Evolutionary conservation across 2,888 invertebrate genomes (phyloP).

Genomic region (Noctua janthina): DNA sequence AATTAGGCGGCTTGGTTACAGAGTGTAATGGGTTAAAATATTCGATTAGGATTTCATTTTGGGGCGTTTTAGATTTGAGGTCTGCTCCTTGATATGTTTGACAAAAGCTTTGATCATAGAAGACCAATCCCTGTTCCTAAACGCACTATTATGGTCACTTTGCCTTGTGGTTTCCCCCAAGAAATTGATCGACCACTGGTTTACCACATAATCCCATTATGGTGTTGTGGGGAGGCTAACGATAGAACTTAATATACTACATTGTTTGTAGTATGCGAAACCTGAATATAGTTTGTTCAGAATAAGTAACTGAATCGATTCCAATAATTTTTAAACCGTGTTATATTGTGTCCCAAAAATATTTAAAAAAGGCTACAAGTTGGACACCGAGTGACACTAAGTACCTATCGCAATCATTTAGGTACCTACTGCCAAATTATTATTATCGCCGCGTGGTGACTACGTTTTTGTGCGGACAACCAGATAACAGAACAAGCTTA

Average conservation of each 20-base stretch:
- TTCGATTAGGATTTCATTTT: conserved; percentile 2
- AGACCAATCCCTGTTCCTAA: not conserved
- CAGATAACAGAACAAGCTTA: too few species aligned
- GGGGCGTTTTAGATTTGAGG: not conserved
- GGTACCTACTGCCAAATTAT: too few species aligned
- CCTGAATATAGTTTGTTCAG: too few species aligned
- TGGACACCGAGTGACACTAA: too few species aligned
- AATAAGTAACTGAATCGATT: too few species aligned
- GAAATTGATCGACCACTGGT: not conserved
- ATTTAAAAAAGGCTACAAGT: too few species aligned
- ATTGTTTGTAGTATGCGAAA: too few species aligned
- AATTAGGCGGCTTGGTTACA: conserved; percentile 8
- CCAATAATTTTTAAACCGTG: too few species aligned
- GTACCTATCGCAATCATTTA: too few species aligned
- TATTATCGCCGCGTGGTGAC: too few species aligned
- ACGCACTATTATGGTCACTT: not conserved
- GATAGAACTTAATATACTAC: not conserved
- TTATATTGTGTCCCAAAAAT: too few species aligned
- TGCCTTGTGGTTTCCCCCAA: not conserved
- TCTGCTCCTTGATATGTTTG: not conserved
- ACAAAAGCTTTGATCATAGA: not conserved
- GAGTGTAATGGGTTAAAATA: conserved; percentile 3
- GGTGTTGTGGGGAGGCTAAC: not conserved
- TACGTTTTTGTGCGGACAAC: too few species aligned
- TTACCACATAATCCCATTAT: not conserved